Percentiles rank a stretch among this genome's conserved stretches.
Conservation (phyloP, 1,140 invertebrate genomes). For the Drosophila nigrodunni region DNA sequence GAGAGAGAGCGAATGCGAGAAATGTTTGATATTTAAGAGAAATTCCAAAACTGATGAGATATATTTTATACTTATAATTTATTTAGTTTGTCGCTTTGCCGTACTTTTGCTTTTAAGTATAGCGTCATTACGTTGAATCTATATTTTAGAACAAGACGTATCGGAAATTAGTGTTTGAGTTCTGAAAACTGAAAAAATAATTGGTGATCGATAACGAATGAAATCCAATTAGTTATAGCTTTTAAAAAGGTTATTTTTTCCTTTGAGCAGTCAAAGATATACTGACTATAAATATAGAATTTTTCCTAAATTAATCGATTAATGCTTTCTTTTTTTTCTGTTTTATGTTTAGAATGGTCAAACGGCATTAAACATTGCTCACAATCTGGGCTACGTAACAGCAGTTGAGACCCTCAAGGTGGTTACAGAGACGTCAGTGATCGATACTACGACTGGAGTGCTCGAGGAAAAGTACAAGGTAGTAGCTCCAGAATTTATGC, state of each 20-base stretch:
- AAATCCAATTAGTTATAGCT: not conserved
- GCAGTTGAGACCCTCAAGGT: conserved; percentile 98
- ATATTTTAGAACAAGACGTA: too few relatives aligned
- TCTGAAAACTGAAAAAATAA: not conserved
- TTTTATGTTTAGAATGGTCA: conserved; percentile 92
- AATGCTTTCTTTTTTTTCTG: not conserved
- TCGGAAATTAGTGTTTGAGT: too few relatives aligned
- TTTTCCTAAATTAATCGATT: too few relatives aligned
- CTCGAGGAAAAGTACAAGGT: conserved; percentile 96
- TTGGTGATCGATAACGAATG: not conserved
- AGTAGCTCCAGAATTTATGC: conserved; percentile 98
- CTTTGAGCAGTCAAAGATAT: not conserved
- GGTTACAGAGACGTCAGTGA: conserved; percentile 96
- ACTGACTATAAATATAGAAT: too few relatives aligned
- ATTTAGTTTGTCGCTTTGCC: not conserved
- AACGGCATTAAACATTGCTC: conserved; percentile 97
- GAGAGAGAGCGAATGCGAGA: not conserved
- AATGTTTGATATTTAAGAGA: not conserved
- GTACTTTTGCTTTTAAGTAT: not conserved
- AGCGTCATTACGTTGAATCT: too few relatives aligned
- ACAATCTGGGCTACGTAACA: conserved; percentile 98
- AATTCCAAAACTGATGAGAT: not conserved
- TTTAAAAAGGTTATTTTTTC: too few relatives aligned
- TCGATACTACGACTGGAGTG: conserved; percentile 88
- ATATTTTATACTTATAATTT: not conserved